phyloP scores from a whole-genome alignment of 37 sponge, comb jelly and placozoan species.

The Ianthella basta region DNA sequence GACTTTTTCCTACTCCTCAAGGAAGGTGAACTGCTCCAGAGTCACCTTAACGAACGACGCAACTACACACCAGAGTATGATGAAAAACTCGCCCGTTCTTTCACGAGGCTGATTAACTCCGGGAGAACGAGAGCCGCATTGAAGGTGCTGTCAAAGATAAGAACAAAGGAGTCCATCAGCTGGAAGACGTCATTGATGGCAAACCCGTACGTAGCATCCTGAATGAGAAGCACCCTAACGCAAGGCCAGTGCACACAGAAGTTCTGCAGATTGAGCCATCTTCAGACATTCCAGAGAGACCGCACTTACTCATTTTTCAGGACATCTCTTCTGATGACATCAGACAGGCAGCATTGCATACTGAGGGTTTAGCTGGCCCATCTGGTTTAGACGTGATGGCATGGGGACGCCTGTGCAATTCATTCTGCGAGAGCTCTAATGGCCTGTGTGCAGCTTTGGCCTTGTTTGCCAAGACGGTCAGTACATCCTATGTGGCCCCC shows the following conservation, averaged over 20 bases:
- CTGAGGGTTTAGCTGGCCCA: background rate
- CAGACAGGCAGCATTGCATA: conserved; percentile 9
- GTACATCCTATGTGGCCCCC: conserved; percentile 13
- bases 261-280: background rate
- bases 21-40: background rate
- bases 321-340: conserved; percentile 21
- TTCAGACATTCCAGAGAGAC: conserved; percentile 19
- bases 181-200: background rate
- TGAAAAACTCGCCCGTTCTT: background rate
- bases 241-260: conserved; percentile 2
- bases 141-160: conserved; percentile 1
- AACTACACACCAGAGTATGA: background rate
- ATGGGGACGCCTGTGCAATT: conserved; percentile 1
- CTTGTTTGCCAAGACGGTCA: conserved; percentile 9
- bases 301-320: background rate
- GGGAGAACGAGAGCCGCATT: background rate
- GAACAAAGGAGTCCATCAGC: background rate
- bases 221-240: conserved; percentile 18
- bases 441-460: background rate
- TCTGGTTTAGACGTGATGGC: background rate
- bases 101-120: background rate
- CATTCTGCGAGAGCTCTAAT: background rate
- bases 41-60: background rate
- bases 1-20: background rate
- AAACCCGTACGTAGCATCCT: background rate